Conservation (phyloP, 1,140 invertebrate species). For the Bombus turneri region DNA sequence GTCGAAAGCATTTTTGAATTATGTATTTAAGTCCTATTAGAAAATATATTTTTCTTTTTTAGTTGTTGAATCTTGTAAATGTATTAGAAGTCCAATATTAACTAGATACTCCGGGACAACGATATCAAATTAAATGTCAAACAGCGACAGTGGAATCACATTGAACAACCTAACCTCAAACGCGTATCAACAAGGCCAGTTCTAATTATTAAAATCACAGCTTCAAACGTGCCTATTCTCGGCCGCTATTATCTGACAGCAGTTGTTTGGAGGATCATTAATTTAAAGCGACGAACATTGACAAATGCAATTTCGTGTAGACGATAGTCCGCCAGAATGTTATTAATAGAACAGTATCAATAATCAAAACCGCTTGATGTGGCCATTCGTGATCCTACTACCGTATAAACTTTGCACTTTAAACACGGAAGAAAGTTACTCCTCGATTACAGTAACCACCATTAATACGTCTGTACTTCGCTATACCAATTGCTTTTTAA, state of each 20-base stretch:
- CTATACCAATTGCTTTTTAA: neutral
- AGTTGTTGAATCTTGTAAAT: neutral
- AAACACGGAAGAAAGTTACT: neutral
- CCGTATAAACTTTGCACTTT: neutral
- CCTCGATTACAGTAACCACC: neutral
- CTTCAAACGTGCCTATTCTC: no score
- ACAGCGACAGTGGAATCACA: neutral
- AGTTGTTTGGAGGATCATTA: conserved; percentile 18
- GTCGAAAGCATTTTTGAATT: neutral
- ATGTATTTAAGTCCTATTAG: neutral
- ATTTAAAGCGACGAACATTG: neutral
- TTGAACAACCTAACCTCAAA: neutral
- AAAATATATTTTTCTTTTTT: neutral
- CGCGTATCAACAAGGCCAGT: neutral
- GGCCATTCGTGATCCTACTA: neutral
- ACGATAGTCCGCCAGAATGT: neutral
- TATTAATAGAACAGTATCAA: neutral
- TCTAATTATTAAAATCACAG: conserved; percentile 15
- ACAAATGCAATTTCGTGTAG: neutral
- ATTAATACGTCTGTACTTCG: neutral
- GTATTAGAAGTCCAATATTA: neutral
- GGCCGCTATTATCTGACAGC: neutral
- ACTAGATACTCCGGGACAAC: neutral
- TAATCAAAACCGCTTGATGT: conserved; percentile 3
- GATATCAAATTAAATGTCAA: neutral